phyloP scores from a whole-genome alignment of 2,113 vertebrate genomes.

The Coptodon rendalli region DNA sequence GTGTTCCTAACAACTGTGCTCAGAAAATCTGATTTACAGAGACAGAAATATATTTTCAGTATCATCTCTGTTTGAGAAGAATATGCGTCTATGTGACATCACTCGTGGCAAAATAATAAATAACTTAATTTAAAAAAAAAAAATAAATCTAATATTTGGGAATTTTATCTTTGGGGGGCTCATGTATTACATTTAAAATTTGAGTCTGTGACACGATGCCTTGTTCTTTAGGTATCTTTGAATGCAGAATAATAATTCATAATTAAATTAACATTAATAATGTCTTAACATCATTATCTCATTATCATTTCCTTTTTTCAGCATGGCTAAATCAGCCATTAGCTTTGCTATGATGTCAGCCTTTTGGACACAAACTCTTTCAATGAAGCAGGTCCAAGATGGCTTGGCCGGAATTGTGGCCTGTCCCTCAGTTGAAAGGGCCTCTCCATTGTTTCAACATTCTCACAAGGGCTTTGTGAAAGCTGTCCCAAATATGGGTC shows the following conservation, averaged over 20 bases:
- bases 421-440: constrained; percentile 62
- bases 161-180: neutral
- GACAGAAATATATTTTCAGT: constrained; percentile 39
- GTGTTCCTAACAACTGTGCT: constrained; percentile 64
- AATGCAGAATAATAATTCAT: neutral
- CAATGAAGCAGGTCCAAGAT: constrained; percentile 61
- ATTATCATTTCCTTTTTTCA: neutral
- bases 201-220: neutral
- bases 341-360: constrained; percentile 55
- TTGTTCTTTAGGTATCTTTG: neutral
- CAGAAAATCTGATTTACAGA: constrained; percentile 51
- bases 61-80: constrained; percentile 13
- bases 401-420: constrained; percentile 51
- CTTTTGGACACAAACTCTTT: constrained; percentile 46
- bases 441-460: constrained; percentile 67
- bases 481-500: constrained; percentile 72
- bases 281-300: neutral
- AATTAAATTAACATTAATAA: neutral
- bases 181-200: neutral
- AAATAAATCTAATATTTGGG: neutral
- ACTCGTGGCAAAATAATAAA: neutral
- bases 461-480: constrained; percentile 67
- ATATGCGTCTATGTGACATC: neutral
- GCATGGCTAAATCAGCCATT: constrained; percentile 27
- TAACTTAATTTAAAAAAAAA: neutral